Evolutionary conservation across 2,888 invertebrate genomes (phyloP).

Genomic region (Troides oblongomaculatus): DNA sequence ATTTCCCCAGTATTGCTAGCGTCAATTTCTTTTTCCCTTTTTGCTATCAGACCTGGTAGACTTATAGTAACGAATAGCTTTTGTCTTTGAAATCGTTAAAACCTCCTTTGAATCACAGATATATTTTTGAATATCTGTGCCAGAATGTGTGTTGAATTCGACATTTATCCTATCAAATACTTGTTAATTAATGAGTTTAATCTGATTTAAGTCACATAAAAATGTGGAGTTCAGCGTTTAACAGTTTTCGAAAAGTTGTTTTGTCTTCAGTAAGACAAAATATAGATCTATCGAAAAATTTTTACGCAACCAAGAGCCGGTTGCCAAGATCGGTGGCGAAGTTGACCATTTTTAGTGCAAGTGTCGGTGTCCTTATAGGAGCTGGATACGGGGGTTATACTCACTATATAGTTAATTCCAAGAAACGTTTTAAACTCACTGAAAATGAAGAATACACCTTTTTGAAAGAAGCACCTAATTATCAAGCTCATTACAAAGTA

Average conservation of each 20-base stretch:
- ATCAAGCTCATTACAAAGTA: slow-evolving; percentile 76
- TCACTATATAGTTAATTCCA: slow-evolving; percentile 70
- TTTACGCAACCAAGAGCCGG: slow-evolving; percentile 63
- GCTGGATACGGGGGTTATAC: slow-evolving; percentile 78
- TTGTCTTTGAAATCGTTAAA: neutral
- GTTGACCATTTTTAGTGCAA: slow-evolving; percentile 79
- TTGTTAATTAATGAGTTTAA: neutral
- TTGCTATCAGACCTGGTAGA: too few species aligned
- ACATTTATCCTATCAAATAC: neutral
- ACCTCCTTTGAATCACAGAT: neutral
- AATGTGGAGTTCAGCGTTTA: slow-evolving; percentile 69
- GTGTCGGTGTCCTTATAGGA: slow-evolving; percentile 79
- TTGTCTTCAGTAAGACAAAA: slow-evolving; percentile 58
- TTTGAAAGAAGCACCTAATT: slow-evolving; percentile 69
- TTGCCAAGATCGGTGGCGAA: slow-evolving; percentile 66
- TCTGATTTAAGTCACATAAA: slow-evolving; percentile 15
- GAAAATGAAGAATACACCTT: slow-evolving; percentile 69
- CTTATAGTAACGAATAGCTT: neutral
- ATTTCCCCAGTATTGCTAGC: too few species aligned
- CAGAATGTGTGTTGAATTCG: neutral
- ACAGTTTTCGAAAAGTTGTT: slow-evolving; percentile 56
- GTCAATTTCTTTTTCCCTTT: too few species aligned
- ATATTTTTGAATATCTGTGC: neutral
- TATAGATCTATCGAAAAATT: slow-evolving; percentile 47
- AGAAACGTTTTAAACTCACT: slow-evolving; percentile 45